A percentile compares a stretch with the other conserved stretches of the same genome.
phyloP scores from a whole-genome alignment of 2,113 vertebrate species.

The Sprattus sprattus region DNA sequence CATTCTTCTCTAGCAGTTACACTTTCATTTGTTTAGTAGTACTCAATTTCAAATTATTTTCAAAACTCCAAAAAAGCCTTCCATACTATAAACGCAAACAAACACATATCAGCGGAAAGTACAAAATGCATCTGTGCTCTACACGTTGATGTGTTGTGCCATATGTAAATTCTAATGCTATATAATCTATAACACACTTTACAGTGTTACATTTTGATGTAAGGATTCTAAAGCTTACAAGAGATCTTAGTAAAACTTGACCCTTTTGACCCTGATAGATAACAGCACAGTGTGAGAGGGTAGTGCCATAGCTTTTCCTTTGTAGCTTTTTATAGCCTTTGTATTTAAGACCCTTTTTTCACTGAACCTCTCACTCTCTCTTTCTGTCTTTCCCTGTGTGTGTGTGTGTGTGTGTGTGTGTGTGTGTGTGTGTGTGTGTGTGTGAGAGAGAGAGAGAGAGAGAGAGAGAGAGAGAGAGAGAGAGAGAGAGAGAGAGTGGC shows the following conservation, averaged over 20 bases:
- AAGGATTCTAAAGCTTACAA: neutral
- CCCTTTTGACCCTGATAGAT: neutral
- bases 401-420: too few species aligned
- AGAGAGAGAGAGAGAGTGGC: too few species aligned
- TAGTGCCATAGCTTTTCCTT: too few species aligned
- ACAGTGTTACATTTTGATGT: neutral
- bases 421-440: too few species aligned
- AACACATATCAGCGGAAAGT: neutral
- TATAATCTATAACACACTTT: neutral
- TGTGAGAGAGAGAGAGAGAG: too few species aligned
- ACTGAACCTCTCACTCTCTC: too few species aligned
- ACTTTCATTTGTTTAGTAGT: neutral
- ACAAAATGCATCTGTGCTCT: neutral
- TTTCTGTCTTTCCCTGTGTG: too few species aligned
- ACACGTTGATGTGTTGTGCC: neutral
- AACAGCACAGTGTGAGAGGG: neutral
- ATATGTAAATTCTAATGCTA: neutral
- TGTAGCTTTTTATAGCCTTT: too few species aligned
- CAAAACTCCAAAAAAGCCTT: conserved; percentile 11
- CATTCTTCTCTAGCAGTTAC: neutral
- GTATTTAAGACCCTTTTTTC: too few species aligned
- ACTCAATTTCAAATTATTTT: neutral
- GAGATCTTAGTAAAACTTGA: neutral
- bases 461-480: too few species aligned
- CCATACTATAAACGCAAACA: neutral